Conservation (phyloP, 2,888 invertebrate species). For the Xylophagus ater region DNA sequence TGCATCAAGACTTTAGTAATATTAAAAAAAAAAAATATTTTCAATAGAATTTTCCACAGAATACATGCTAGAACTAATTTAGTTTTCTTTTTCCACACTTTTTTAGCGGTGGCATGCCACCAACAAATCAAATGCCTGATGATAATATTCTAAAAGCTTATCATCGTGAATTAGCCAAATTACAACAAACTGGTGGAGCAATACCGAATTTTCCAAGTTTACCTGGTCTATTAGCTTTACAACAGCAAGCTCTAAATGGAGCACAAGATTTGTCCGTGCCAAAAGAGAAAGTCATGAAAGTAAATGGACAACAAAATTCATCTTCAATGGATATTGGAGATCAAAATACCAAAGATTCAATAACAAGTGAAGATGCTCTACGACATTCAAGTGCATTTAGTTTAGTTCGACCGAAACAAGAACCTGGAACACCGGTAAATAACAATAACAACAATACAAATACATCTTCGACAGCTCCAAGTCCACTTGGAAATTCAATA, state of each 20-base stretch:
- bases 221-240: slow-evolving; percentile 63
- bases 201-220: slow-evolving; percentile 46
- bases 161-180: slow-evolving; percentile 83
- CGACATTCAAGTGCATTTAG: slow-evolving; percentile 62
- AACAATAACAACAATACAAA: slow-evolving; percentile 21
- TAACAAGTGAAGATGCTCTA: slow-evolving; percentile 26
- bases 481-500: slow-evolving; percentile 75
- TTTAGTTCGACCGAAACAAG: slow-evolving; percentile 73
- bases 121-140: slow-evolving; percentile 41
- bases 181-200: slow-evolving; percentile 52
- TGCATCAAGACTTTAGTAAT: slow-evolving; percentile 18
- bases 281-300: slow-evolving; percentile 50
- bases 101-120: slow-evolving; percentile 51
- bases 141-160: slow-evolving; percentile 89
- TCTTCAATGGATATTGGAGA: slow-evolving; percentile 44
- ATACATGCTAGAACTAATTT: slow-evolving; percentile 39
- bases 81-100: slow-evolving; percentile 77
- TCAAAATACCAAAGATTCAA: slow-evolving; percentile 54
- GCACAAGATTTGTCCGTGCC: slow-evolving; percentile 78
- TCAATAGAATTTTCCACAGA: slow-evolving; percentile 32
- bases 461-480: slow-evolving; percentile 67
- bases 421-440: slow-evolving; percentile 56
- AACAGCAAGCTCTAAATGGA: slow-evolving; percentile 60
- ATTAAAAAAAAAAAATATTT: slow-evolving; percentile 10
- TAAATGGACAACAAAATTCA: slow-evolving; percentile 39